A percentile compares a stretch with the other conserved stretches of the same genome.
Conservation (phyloP, 1,140 invertebrate species). For the Ceratitis capitata region DNA sequence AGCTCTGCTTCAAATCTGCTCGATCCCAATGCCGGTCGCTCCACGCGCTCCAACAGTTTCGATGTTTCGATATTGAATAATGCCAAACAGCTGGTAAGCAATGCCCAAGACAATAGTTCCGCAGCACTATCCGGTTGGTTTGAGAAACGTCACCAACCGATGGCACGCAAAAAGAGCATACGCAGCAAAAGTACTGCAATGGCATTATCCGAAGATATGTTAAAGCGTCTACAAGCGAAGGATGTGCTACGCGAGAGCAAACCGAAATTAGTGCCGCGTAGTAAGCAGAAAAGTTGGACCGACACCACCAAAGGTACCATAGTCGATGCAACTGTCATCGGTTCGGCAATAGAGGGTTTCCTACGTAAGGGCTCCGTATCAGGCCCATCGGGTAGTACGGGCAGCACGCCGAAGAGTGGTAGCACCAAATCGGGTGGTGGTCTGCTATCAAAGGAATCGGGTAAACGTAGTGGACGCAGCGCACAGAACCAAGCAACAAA, state of each 20-base stretch:
- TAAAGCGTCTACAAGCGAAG: constrained; percentile 65
- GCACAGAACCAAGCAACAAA: constrained; percentile 52
- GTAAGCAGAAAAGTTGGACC: constrained; percentile 58
- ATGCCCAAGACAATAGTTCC: constrained; percentile 65
- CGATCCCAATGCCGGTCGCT: constrained; percentile 65
- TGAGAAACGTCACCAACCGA: constrained; percentile 76
- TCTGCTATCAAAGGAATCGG: constrained; percentile 33
- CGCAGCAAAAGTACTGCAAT: constrained; percentile 66
- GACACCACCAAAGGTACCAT: constrained; percentile 58
- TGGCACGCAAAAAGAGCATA: constrained; percentile 72
- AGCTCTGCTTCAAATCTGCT: constrained; percentile 47
- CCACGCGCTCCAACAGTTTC: constrained; percentile 80
- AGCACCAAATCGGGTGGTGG: constrained; percentile 59
- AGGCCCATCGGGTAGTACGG: constrained; percentile 62
- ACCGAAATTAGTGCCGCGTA: constrained; percentile 59
- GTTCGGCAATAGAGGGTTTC: constrained; percentile 84
- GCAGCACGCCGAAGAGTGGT: constrained; percentile 55
- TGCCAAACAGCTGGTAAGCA: constrained; percentile 60
- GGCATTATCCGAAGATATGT: constrained; percentile 69
- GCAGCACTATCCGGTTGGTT: constrained; percentile 77
- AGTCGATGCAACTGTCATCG: constrained; percentile 80
- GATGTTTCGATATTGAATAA: constrained; percentile 78
- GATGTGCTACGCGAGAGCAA: constrained; percentile 55
- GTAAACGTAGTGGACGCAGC: constrained; percentile 39
- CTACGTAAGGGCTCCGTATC: constrained; percentile 69